Evolutionary conservation across 1,140 invertebrate genomes (phyloP), one percentile per base, ranked within the genome.

Genomic region (Eulimnadia texana): DNA sequence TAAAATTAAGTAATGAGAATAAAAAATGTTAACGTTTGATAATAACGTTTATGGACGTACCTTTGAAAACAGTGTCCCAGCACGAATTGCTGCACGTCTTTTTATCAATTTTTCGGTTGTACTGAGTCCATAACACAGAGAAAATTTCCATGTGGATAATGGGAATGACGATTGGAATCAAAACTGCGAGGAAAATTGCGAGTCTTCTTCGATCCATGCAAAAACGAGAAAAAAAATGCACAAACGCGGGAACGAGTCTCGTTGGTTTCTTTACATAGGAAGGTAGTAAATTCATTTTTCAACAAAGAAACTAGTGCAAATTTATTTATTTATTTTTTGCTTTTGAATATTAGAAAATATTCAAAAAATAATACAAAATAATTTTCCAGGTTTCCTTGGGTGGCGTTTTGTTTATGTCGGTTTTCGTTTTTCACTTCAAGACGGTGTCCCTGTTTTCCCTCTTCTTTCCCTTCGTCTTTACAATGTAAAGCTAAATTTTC

Each of bases 31-130:
- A n/a, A 6, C 50, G 1, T 25, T 62, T 27, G 58, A 2, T 3
- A 25, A 57, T 9, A 11, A 16, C 33, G 27, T 28, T 25, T 10
- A n/a, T n/a, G n/a, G n/a, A 54, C 42, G 67, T 74, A 80, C 84
- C 84, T 79, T 87, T 86, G 69, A 87, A 88, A 27, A 87, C 79
- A 11, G 85, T 87, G 69, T 88, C 86, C 83, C 85, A 88, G 69
- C 85, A 88, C 2, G 81, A 82, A 72, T 84, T 86, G n/a, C 80
- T 80, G 69, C 86, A 88, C 64, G 78, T 80, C 42, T 77, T 75
- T 64, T 75, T 77, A 66, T 86, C 82, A 51, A 87, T 82, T 58
- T 77, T 76, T 28, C 80, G 75, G 33, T 82, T 79, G 70, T 82
- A 84, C 67, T 84, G 78, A 68, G 80, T 76, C 84, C 84, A 88